Base-by-base conservation (phyloP, 2,888 invertebrate genomes). In the Cataglyphis albicans region DNA sequence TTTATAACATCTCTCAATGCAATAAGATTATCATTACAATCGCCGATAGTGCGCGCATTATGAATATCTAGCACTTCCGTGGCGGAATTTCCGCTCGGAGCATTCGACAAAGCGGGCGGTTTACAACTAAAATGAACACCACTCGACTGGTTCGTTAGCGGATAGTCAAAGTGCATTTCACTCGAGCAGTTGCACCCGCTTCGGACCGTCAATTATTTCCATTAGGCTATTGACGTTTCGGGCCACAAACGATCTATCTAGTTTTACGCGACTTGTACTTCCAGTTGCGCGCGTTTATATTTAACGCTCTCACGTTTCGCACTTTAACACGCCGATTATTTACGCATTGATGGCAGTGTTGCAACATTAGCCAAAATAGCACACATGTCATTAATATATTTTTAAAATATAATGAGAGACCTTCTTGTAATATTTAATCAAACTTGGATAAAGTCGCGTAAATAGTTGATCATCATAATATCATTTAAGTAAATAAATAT, bases 121-220 rank as follows among this genome's bases (percentile, higher is more conserved):
- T 70, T 80, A 80, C 78, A 80, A 80, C 78, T 80, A 80, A 80
- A 68, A 80, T 80, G 78, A 80, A 80, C 78, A 80, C 78, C 70
- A 80, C 70, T 80, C 78, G 78, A 80, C 78, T 70, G 78, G 78
- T 80, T 80, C 78, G 78, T 80, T 80, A 80, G 70, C 44, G 78
- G 70, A 80, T 80, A 80, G 78, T 80, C 78, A 80, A 80, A 80
- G 78, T 80, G 70, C 78, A 80, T 80, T 80, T 80, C 78, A 70
- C 78, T 70, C 70, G 70, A 80, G 70, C 70, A 80, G 70, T 80
- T 80, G 78, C 78, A 80, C 70, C 78, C 78, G 78, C 67, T 67
- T 55, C 12, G 67, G 67, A 41, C 67, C 78, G 78, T 80, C 78
- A 80, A 80, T 80, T 80, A 80, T 80, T 80, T 80, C 70, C 78